These are phyloP conservation scores for Dendropsophus ebraccatus DNA, from an alignment of 2,113 vertebrate genomes.

Conservation along the genomic window DNA sequence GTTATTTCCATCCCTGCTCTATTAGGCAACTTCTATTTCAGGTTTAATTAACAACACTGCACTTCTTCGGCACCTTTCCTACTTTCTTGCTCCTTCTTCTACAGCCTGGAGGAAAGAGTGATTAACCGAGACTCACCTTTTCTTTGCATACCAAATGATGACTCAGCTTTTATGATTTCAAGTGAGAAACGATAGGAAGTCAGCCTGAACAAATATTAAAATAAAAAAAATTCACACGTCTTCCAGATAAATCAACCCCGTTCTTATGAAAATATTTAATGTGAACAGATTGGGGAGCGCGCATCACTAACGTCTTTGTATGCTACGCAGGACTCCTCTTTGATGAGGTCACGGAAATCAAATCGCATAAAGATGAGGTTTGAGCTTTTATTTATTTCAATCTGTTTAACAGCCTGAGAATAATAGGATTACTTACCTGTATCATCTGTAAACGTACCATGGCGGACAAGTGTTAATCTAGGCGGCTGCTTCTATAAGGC, in stretches of 20 bases:
- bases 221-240: background rate
- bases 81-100: background rate
- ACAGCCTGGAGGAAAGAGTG: background rate
- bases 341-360: background rate
- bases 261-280: background rate
- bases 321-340: background rate
- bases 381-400: background rate
- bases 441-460: background rate
- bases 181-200: background rate
- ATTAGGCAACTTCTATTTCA: background rate
- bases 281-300: background rate
- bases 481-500: background rate
- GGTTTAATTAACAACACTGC: background rate
- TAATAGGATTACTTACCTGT: constrained; percentile 1
- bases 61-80: background rate
- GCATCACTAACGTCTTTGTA: background rate
- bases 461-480: background rate
- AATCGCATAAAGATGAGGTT: background rate
- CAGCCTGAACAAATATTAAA: background rate
- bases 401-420: background rate
- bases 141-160: background rate
- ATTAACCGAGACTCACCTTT: background rate
- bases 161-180: background rate
- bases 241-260: background rate
- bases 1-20: background rate